Percentiles rank a stretch among this genome's conserved stretches.
These are phyloP conservation scores for Muntiacus muntjak DNA, from an alignment of 2,113 vertebrate genomes.

Conservation along the genomic window DNA sequence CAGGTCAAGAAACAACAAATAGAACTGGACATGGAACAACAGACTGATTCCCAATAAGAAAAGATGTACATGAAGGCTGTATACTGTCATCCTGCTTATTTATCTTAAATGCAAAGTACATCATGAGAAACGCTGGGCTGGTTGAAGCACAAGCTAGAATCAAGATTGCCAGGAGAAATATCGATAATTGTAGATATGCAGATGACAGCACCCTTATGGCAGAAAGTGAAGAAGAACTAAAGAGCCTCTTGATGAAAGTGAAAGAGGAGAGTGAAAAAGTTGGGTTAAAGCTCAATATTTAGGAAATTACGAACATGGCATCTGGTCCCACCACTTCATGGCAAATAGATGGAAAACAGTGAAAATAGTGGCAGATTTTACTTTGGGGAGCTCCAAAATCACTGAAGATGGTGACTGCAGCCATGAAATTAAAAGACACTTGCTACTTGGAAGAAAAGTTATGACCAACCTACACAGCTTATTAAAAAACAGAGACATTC, in stretches of 20 bases:
- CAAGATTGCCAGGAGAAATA: not conserved
- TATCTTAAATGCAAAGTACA: not conserved
- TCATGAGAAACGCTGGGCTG: not conserved
- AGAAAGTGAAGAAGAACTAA: not conserved
- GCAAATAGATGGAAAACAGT: not conserved
- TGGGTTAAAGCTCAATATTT: not conserved
- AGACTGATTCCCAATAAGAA: not conserved
- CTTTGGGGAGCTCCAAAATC: not conserved
- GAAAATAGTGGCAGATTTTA: not conserved
- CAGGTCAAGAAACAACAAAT: not conserved
- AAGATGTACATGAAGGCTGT: not conserved
- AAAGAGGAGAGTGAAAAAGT: not conserved
- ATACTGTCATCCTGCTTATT: not conserved
- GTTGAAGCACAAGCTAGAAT: not conserved
- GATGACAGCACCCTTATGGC: not conserved
- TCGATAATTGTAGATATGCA: not conserved
- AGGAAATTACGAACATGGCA: not conserved
- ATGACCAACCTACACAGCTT: not conserved
- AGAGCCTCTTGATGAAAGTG: not conserved
- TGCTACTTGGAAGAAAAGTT: not conserved
- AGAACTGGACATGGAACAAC: not conserved
- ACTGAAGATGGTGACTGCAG: not conserved
- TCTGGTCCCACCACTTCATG: not conserved
- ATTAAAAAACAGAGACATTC: not conserved
- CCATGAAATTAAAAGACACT: not conserved